phyloP scores from a whole-genome alignment of 1,140 invertebrate genomes.

The Drosophila athabasca region DNA sequence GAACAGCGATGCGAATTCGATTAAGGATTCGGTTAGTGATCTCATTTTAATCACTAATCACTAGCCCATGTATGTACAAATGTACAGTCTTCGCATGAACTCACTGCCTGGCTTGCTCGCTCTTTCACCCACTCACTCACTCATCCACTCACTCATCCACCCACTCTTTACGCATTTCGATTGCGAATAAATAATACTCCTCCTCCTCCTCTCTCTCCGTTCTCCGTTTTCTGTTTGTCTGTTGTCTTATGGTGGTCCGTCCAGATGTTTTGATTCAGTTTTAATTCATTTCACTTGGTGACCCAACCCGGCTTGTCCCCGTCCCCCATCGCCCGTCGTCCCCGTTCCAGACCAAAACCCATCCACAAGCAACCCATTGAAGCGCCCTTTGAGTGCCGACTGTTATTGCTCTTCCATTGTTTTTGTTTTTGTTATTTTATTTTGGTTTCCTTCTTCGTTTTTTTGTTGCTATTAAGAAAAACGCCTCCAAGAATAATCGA shows the following conservation, averaged over 20 bases:
- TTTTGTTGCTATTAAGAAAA: slow-evolving; percentile 79
- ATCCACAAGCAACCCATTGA: not conserved
- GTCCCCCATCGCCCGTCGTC: too few relatives aligned
- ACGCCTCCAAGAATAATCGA: slow-evolving; percentile 80
- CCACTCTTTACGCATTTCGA: slow-evolving; percentile 15
- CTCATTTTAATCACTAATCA: too few relatives aligned
- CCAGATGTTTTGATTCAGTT: slow-evolving; percentile 81
- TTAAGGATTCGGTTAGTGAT: too few relatives aligned
- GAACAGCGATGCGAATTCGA: too few relatives aligned
- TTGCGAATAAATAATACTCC: slow-evolving; percentile 42
- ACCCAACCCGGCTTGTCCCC: slow-evolving; percentile 14
- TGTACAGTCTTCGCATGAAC: not conserved
- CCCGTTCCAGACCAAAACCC: slow-evolving; percentile 1
- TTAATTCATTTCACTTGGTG: slow-evolving; percentile 77
- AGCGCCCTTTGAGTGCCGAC: slow-evolving; percentile 30
- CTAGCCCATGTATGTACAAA: too few relatives aligned
- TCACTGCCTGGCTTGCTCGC: too few relatives aligned
- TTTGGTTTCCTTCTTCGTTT: slow-evolving; percentile 24
- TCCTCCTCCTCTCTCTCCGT: not conserved
- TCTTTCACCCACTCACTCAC: slow-evolving; percentile 12
- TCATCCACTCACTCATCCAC: slow-evolving; percentile 3
- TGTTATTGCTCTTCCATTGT: slow-evolving; percentile 61
- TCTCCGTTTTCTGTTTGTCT: not conserved
- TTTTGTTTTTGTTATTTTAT: slow-evolving; percentile 22
- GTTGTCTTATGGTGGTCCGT: slow-evolving; percentile 70